These are phyloP conservation scores for Apodemia duryi DNA, from an alignment of 2,888 invertebrate genomes.

Conservation along the genomic window DNA sequence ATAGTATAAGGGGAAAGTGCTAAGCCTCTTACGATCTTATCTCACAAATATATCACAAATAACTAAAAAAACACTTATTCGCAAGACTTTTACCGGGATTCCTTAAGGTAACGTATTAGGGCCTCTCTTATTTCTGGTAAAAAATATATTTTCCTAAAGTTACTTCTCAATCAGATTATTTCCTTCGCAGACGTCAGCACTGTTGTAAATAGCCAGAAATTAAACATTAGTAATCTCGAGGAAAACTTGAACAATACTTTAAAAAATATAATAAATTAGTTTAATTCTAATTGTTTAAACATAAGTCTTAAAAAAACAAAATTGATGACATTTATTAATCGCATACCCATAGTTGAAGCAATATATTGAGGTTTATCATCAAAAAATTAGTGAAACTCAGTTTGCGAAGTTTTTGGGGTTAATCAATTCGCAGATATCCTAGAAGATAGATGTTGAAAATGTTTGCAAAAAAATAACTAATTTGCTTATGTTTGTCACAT, in stretches of 20 bases:
- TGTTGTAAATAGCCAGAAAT: not conserved
- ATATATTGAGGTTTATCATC: not conserved
- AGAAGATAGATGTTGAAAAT: not conserved
- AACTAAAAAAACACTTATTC: not conserved
- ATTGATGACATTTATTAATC: not conserved
- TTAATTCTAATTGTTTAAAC: not conserved
- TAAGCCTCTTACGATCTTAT: too few species aligned
- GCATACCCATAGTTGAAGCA: not conserved
- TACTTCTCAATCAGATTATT: not conserved
- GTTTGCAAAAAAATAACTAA: not conserved
- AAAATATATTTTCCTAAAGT: not conserved
- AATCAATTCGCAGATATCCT: not conserved
- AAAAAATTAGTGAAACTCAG: not conserved
- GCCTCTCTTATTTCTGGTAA: too few species aligned
- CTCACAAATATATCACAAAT: too few species aligned
- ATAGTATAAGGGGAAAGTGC: too few species aligned
- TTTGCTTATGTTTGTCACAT: not conserved
- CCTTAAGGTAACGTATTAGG: not conserved
- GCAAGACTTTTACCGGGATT: not conserved
- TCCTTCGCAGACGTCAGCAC: too few species aligned
- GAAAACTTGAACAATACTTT: not conserved
- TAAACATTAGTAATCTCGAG: not conserved
- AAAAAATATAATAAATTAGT: not conserved
- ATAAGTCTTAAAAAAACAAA: not conserved
- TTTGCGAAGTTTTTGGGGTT: not conserved